Conservation (phyloP, 2,888 invertebrate genomes). For the Drosophila mercatorum region DNA sequence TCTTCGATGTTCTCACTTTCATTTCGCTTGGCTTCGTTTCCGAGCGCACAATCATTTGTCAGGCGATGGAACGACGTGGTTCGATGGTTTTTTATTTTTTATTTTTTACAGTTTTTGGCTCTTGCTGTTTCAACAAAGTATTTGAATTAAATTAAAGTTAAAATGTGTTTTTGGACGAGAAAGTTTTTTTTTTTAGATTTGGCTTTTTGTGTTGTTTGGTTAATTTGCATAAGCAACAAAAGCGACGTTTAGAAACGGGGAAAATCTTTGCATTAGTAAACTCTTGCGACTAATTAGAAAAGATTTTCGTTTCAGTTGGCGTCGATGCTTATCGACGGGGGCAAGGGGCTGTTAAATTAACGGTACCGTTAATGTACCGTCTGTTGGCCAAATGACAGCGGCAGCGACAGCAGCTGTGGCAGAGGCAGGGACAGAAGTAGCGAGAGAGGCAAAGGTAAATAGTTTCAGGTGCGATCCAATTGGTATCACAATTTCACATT, state of each 20-base stretch:
- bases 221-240: constrained; percentile 70
- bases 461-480: constrained; percentile 55
- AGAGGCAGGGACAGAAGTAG: neutral
- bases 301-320: constrained; percentile 61
- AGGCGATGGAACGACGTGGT: constrained; percentile 31
- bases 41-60: constrained; percentile 57
- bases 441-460: constrained; percentile 26
- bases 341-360: constrained; percentile 51
- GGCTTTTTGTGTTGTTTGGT: constrained; percentile 37
- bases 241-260: constrained; percentile 48
- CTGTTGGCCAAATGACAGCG: constrained; percentile 27
- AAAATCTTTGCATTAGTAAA: constrained; percentile 66
- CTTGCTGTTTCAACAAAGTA: constrained; percentile 60
- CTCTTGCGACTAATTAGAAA: constrained; percentile 64
- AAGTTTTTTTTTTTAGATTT: constrained; percentile 60
- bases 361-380: constrained; percentile 63
- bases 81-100: constrained; percentile 22
- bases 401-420: neutral
- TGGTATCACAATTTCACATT: constrained; percentile 72
- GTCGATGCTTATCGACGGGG: constrained; percentile 39
- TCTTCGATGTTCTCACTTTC: constrained; percentile 67
- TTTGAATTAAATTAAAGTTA: constrained; percentile 74
- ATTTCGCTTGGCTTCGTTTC: constrained; percentile 56
- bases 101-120: constrained; percentile 41
- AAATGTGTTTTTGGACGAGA: constrained; percentile 66